phyloP scores from a whole-genome alignment of 1,140 invertebrate genomes.

The Drosophila obscura region DNA sequence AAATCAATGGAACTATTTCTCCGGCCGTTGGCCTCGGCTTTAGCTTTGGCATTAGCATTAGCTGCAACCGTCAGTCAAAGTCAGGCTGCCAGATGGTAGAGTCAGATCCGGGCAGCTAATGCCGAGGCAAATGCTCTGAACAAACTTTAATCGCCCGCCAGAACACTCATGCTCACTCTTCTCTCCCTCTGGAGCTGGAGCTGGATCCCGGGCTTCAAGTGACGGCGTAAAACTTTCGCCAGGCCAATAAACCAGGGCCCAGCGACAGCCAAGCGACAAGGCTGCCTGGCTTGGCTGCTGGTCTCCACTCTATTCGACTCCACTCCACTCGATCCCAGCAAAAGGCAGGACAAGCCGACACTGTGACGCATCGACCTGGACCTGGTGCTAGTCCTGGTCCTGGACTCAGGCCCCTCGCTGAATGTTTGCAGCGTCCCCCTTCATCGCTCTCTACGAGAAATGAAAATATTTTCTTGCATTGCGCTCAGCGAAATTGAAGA shows the following conservation, averaged over 20 bases:
- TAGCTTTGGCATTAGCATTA: slow-evolving; percentile 40
- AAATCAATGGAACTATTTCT: slow-evolving; percentile 76
- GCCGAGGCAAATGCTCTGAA: slow-evolving; percentile 10
- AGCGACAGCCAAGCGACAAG: slow-evolving; percentile 12
- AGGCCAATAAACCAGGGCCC: slow-evolving; percentile 51
- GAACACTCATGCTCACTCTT: slow-evolving; percentile 25
- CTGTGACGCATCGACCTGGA: slow-evolving; percentile 24
- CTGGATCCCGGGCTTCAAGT: slow-evolving; percentile 18
- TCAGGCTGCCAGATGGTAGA: slow-evolving; percentile 32
- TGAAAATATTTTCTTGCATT: slow-evolving; percentile 71
- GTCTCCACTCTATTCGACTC: too few species aligned
- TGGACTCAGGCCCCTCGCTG: slow-evolving; percentile 3
- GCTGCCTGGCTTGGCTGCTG: too few species aligned
- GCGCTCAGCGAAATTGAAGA: slow-evolving; percentile 13
- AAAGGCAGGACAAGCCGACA: slow-evolving; percentile 9
- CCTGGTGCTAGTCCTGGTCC: background rate
- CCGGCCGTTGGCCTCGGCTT: slow-evolving; percentile 10
- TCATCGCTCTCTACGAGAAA: slow-evolving; percentile 35
- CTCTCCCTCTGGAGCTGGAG: too few species aligned
- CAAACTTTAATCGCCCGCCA: slow-evolving; percentile 57
- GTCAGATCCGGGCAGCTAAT: slow-evolving; percentile 8
- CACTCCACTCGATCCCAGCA: background rate
- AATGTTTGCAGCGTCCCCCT: slow-evolving; percentile 6
- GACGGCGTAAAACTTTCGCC: slow-evolving; percentile 59
- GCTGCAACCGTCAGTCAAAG: slow-evolving; percentile 60